Percentiles rank a stretch among this genome's conserved stretches.
Evolutionary conservation across 2,888 invertebrate genomes (phyloP).

Genomic region (Coecobrya sp.): DNA sequence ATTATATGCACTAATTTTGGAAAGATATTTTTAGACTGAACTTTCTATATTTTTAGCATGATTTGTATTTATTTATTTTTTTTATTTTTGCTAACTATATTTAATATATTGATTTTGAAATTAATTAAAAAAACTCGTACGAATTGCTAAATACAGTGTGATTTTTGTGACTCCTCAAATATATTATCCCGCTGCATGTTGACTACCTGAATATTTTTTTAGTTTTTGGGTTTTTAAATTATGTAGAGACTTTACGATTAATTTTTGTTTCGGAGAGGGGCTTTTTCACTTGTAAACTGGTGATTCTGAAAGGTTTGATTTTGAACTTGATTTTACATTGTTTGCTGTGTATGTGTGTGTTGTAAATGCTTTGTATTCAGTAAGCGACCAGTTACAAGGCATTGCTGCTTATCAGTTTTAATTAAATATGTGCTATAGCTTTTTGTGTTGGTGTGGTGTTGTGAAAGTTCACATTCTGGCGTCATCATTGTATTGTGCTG

Average conservation of each 20-base stretch:
- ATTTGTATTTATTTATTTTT: background rate
- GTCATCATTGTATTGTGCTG: background rate
- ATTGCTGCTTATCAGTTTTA: background rate
- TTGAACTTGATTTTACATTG: slow-evolving; percentile 66
- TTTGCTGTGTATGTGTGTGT: slow-evolving; percentile 18
- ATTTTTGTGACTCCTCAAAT: slow-evolving; percentile 17
- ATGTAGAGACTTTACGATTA: slow-evolving; percentile 80
- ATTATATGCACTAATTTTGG: background rate
- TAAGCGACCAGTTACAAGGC: background rate
- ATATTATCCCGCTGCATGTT: slow-evolving; percentile 28
- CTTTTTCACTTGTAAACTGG: slow-evolving; percentile 85
- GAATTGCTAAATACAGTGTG: slow-evolving; percentile 10
- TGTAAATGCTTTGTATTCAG: slow-evolving; percentile 16
- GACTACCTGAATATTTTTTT: slow-evolving; percentile 62
- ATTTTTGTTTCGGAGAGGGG: slow-evolving; percentile 84
- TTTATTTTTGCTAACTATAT: background rate
- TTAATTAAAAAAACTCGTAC: background rate
- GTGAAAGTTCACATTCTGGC: background rate
- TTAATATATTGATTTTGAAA: background rate
- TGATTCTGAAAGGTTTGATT: slow-evolving; percentile 86
- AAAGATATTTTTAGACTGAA: slow-evolving; percentile 6
- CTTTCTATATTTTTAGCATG: slow-evolving; percentile 20
- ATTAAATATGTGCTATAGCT: background rate
- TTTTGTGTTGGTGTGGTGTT: slow-evolving; percentile 30
- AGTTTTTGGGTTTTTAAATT: slow-evolving; percentile 81